Evolutionary conservation across 2,888 invertebrate genomes (phyloP), one percentile per base, ranked within the genome.

Genomic region (Lampropteryx suffumata): DNA sequence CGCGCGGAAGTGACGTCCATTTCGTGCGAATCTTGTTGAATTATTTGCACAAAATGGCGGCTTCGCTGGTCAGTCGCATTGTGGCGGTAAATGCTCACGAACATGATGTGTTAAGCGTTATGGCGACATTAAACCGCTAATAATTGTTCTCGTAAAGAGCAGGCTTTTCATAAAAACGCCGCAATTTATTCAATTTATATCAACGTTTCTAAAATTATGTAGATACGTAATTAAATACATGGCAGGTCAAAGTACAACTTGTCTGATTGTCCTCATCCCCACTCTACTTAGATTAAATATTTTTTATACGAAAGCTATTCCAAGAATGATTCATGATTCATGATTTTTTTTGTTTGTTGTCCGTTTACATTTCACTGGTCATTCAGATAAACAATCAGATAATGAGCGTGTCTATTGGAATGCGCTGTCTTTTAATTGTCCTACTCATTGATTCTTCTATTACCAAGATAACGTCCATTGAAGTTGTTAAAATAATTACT

Each of bases 1-100:
- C 65, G 53, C 65, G 64, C 68, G 77, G 77, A 78, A 69, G 65
- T 63, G 73, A 69, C 78, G 71, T 77, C 79, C 84, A 79, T 85
- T 85, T 72, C 75, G 82, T 72, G 81, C 76, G 83, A 79, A 76
- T 80, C 82, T 80, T 80, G 73, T 73, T 84, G 76, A 86, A 84
- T 86, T 82, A 82, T 85, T 82, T 63, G 73, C 71, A 65, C 80
- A 79, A 81, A 84, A 84, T 80, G 82, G 84, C 76, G 71, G 61
- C 64, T 43, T 68, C 57, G 59, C 65, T 67, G 74, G 76, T 74
- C 74, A 77, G 72, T 74, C 73, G 72, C 70, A 71, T 75, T 73
- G 73, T 76, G 65, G 65, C 53, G 65, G 55, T 59, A 59, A 48
- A 46, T 40, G 47, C 46, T 46, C 49, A 44, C 44, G 64, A 68